phyloP scores from a whole-genome alignment of 2,888 invertebrate species.

The Netelia inedita region DNA sequence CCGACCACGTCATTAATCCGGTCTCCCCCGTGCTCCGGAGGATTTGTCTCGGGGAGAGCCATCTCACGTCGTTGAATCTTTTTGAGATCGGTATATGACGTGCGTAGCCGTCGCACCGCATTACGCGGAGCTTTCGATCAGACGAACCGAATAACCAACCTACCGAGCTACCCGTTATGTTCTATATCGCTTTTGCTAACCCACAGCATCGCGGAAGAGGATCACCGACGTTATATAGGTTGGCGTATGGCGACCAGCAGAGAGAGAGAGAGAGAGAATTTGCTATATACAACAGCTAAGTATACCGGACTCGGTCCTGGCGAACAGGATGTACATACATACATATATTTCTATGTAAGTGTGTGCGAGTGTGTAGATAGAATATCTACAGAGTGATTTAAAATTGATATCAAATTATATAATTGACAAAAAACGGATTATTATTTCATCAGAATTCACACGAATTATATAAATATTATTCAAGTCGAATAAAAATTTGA shows the following conservation, averaged over 20 bases:
- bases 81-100: conserved; percentile 50
- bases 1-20: no score
- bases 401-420: no score
- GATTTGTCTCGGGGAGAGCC: conserved; percentile 26
- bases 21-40: conserved; percentile 1
- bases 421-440: no score
- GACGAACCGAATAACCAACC: conserved; percentile 60
- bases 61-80: conserved; percentile 29
- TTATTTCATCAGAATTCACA: no score
- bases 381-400: no score
- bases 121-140: conserved; percentile 65
- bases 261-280: conserved; percentile 5
- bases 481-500: no score
- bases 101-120: conserved; percentile 39
- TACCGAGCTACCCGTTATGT: conserved; percentile 63
- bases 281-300: not conserved
- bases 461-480: no score
- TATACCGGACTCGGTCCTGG: no score
- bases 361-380: no score
- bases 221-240: not conserved
- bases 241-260: not conserved
- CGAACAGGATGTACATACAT: no score
- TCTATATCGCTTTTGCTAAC: conserved; percentile 65
- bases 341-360: no score
- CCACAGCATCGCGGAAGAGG: conserved; percentile 11